A percentile compares a stretch with the other conserved stretches of the same genome.
phyloP scores from a whole-genome alignment of 2,797 vertebrate genomes.

The Pseudochirops cupreus region DNA sequence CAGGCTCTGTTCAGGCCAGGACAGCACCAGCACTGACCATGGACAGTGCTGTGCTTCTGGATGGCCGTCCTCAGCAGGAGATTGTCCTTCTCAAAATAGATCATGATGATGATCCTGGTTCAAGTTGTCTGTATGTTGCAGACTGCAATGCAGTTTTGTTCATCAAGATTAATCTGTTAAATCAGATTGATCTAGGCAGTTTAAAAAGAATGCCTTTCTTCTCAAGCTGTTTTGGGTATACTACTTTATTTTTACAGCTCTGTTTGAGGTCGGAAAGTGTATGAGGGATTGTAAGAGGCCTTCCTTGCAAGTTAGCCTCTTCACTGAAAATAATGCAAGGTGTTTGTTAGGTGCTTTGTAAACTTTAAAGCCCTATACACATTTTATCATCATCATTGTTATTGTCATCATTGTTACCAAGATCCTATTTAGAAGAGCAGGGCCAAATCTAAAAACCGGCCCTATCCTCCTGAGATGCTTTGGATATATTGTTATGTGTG shows the following conservation, averaged over 20 bases:
- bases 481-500: background rate
- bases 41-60: background rate
- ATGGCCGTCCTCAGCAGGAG: background rate
- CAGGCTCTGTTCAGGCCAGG: background rate
- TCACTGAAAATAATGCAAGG: background rate
- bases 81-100: background rate
- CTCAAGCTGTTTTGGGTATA: background rate
- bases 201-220: background rate
- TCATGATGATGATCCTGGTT: background rate
- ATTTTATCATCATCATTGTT: background rate
- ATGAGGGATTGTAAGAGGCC: background rate
- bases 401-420: background rate
- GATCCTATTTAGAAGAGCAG: background rate
- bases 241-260: background rate
- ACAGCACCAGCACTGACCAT: background rate
- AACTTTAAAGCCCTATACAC: background rate
- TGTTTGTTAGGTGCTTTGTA: background rate
- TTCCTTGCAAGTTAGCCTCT: background rate
- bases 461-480: slow-evolving; percentile 1
- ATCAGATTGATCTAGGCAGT: background rate
- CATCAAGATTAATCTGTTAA: background rate
- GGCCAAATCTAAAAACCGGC: background rate
- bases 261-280: background rate
- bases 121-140: background rate
- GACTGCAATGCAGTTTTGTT: background rate